Conservation (phyloP, 2,113 vertebrate genomes). For the Rostratula benghalensis region DNA sequence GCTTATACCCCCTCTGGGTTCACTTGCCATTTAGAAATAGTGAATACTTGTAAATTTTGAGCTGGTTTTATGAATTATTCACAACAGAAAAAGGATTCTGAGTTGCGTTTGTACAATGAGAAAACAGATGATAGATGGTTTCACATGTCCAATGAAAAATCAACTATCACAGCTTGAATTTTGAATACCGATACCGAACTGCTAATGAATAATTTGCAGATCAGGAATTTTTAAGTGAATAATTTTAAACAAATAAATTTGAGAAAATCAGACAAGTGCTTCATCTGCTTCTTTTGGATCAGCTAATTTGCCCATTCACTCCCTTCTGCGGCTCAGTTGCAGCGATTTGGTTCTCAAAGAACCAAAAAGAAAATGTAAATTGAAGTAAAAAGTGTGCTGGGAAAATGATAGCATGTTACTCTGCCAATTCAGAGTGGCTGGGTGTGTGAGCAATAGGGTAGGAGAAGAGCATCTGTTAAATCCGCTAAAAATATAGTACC, state of each 20-base stretch:
- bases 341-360: slow-evolving; percentile 65
- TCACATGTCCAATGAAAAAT: slow-evolving; percentile 56
- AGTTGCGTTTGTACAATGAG: slow-evolving; percentile 38
- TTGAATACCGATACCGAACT: slow-evolving; percentile 61
- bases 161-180: slow-evolving; percentile 37
- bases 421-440: slow-evolving; percentile 34
- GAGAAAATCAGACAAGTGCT: slow-evolving; percentile 67
- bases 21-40: slow-evolving; percentile 5
- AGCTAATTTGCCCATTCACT: slow-evolving; percentile 63
- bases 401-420: slow-evolving; percentile 39
- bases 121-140: slow-evolving; percentile 54
- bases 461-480: slow-evolving; percentile 57
- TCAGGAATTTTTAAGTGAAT: slow-evolving; percentile 69
- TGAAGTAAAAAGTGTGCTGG: slow-evolving; percentile 42
- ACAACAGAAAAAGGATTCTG: slow-evolving; percentile 39
- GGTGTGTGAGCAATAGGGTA: not conserved
- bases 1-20: not conserved
- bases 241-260: slow-evolving; percentile 68
- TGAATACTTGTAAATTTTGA: slow-evolving; percentile 56
- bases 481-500: slow-evolving; percentile 40
- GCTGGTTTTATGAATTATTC: slow-evolving; percentile 57
- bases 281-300: slow-evolving; percentile 63
- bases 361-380: slow-evolving; percentile 62
- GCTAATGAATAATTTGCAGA: slow-evolving; percentile 66
- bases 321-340: slow-evolving; percentile 52